These are phyloP conservation scores for Babyrousa celebensis DNA, from an alignment of 2,797 vertebrate species.

Conservation along the genomic window DNA sequence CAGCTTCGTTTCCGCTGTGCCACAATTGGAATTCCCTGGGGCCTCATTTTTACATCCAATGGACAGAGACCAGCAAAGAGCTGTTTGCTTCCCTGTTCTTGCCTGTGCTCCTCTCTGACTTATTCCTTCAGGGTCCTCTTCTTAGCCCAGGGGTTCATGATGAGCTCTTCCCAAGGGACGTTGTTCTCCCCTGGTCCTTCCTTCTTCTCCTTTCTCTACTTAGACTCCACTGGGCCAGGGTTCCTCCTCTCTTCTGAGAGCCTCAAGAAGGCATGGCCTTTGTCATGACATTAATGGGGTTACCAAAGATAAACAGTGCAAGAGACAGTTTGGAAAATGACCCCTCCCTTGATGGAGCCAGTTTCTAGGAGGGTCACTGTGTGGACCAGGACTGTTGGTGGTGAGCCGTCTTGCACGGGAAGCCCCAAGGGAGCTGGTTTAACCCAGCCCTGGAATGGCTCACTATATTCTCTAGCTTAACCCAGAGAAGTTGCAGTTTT, in stretches of 20 bases:
- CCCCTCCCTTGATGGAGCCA: not conserved
- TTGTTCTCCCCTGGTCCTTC: not conserved
- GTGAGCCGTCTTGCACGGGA: not conserved
- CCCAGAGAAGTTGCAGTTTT: too few species aligned
- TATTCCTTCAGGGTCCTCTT: not conserved
- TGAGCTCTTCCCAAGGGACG: not conserved
- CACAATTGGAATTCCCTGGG: too few species aligned
- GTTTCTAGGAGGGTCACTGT: not conserved
- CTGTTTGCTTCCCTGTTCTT: not conserved
- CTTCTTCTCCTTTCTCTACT: not conserved
- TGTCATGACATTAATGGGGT: not conserved
- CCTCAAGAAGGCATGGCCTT: not conserved
- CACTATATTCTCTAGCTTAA: not conserved
- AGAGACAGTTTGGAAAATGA: not conserved
- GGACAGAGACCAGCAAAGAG: not conserved
- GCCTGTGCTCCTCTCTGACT: not conserved
- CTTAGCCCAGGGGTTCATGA: not conserved
- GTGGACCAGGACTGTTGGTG: not conserved
- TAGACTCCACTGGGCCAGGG: not conserved
- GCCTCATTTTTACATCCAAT: not conserved
- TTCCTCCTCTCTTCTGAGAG: not conserved
- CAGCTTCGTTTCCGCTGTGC: too few species aligned
- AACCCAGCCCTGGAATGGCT: not conserved
- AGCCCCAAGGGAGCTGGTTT: not conserved
- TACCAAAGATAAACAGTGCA: not conserved